Evolutionary conservation across 2,797 vertebrate species (phyloP).

Genomic region (Antrozous pallidus): DNA sequence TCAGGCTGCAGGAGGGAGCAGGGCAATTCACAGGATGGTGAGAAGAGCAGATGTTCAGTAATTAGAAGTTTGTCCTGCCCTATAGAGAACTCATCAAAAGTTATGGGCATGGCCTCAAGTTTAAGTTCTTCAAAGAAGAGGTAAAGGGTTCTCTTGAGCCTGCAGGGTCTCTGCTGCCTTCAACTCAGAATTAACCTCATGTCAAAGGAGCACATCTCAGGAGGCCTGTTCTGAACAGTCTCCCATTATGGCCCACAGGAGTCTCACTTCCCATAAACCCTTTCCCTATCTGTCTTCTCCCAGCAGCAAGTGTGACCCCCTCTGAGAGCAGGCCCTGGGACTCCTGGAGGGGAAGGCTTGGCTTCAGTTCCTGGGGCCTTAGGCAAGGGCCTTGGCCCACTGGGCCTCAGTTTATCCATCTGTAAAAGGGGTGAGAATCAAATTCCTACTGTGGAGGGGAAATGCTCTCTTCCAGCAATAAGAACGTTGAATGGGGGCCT

Average conservation of each 20-base stretch:
- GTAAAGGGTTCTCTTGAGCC: not conserved
- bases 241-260: rapidly evolving
- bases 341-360: not conserved
- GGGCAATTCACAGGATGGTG: not conserved
- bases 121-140: not conserved
- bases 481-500: rapidly evolving
- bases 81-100: not conserved
- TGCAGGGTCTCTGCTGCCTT: not conserved
- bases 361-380: not conserved
- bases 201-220: not conserved
- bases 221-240: not conserved
- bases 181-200: not conserved
- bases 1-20: not conserved
- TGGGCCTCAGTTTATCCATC: not conserved
- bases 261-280: not conserved
- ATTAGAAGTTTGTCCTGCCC: not conserved
- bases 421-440: not conserved
- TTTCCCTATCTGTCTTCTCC: not conserved
- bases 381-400: not conserved
- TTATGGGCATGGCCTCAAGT: not conserved
- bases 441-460: not conserved
- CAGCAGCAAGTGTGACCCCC: rapidly evolving
- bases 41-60: not conserved
- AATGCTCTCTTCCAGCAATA: too few relatives aligned
- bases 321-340: not conserved